These are phyloP conservation scores for Cataglyphis rosenhaueri DNA, from an alignment of 2,888 invertebrate species.

Conservation along the genomic window DNA sequence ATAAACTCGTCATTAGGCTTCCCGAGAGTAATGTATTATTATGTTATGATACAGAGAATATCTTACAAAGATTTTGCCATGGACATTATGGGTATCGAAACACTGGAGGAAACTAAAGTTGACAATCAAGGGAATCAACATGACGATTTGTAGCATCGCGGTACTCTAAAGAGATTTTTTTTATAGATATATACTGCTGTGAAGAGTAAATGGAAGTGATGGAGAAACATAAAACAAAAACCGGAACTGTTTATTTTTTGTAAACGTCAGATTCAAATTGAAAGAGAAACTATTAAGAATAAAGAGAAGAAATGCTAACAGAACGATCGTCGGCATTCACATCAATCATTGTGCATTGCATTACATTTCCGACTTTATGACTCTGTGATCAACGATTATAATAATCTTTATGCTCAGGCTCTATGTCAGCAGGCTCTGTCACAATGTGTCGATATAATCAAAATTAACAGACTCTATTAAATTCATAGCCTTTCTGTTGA, in stretches of 20 bases:
- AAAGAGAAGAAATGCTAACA: not conserved
- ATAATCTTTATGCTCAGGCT: not conserved
- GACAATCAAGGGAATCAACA: constrained; percentile 62
- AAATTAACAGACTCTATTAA: not conserved
- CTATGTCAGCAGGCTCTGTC: not conserved
- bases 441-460: not conserved
- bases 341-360: no score
- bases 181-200: constrained; percentile 47
- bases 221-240: constrained; percentile 13
- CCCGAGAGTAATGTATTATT: constrained; percentile 80
- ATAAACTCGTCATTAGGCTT: constrained; percentile 61
- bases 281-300: not conserved
- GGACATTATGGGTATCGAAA: constrained; percentile 78
- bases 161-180: constrained; percentile 60
- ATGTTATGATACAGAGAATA: constrained; percentile 81
- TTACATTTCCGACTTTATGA: no score
- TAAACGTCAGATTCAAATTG: constrained; percentile 31
- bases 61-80: constrained; percentile 81
- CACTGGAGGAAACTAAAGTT: constrained; percentile 71
- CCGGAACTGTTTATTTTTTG: not conserved
- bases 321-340: not conserved
- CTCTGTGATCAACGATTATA: not conserved
- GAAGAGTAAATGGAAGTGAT: constrained; percentile 23
- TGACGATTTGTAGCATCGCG: constrained; percentile 62
- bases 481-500: not conserved